Base-by-base conservation (phyloP, 2,888 invertebrate genomes). In the Leptinotarsa haldemani region DNA sequence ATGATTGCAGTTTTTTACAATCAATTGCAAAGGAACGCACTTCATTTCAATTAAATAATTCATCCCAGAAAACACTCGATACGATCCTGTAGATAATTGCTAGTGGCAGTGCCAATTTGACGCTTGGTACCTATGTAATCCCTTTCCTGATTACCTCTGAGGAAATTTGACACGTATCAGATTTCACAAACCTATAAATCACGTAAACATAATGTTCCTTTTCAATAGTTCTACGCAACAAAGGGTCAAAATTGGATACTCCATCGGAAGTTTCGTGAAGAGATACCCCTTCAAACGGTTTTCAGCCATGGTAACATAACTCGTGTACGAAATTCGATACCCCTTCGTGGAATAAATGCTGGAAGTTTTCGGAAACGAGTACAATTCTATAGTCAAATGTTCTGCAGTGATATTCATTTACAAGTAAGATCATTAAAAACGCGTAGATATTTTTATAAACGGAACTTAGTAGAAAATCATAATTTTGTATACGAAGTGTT, bases 281-380 rank as follows among this genome's bases (percentile, higher is more conserved):
- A 70, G 22, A 70, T 56, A 68, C 74, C 74, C 74, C 67, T 65
- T 53, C 48, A 52, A 66, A 16, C 53, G 58, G 25, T 61, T 66
- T 56, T 72, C 50, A 40, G 30, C 20, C 68, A 58, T 64, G 66
- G 73, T 68, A 73, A 75, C 65, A 46, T 46, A 58, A 75, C 20
- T 65, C 66, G 20, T 56, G 50, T 22, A 69, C 1, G 69, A 73
- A 75, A 75, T 73, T 69, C 66, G 73, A 75, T 75, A 75, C 63
- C 46, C 25, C 18, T 30, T 30, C 61, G 50, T 20, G 53, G 48
- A 70, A 73, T 73, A 75, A 71, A 75, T 75, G 58, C 69, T 52
- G 15, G 46, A 46, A 48, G 61, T 52, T 40, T 40, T 66, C 18
- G 69, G 15, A 70, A 65, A 65, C 12, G 22, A 40, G n/a, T 61